Conservation (phyloP, 92 coral and sea anemone genomes). For the Palythoa caribaeorum region DNA sequence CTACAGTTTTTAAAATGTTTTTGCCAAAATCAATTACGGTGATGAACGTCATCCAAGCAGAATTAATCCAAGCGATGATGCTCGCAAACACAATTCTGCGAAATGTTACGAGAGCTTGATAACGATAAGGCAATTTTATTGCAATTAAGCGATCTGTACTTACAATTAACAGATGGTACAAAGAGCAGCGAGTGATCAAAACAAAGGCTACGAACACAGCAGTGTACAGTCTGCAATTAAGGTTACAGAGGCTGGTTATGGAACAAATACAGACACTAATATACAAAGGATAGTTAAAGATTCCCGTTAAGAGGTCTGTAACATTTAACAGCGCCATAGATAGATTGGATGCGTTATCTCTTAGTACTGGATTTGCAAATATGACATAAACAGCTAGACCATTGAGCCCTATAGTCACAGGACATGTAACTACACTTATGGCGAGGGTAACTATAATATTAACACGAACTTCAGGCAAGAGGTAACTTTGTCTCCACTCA, state of each 20-base stretch:
- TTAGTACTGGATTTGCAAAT: background rate
- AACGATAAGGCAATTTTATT: slow-evolving; percentile 2
- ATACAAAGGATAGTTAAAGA: background rate
- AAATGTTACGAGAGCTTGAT: background rate
- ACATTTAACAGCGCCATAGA: background rate
- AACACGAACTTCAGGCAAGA: background rate
- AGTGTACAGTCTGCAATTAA: background rate
- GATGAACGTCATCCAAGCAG: background rate
- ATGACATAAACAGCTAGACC: background rate
- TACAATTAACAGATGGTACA: background rate
- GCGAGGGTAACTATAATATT: background rate
- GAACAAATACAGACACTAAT: background rate
- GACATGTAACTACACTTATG: background rate
- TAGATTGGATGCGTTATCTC: background rate
- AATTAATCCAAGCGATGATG: background rate
- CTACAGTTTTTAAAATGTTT: background rate
- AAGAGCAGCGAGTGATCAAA: background rate
- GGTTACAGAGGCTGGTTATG: background rate
- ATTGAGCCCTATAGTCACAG: background rate
- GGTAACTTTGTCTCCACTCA: background rate
- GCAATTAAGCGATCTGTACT: slow-evolving; percentile 16
- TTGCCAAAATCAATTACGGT: background rate
- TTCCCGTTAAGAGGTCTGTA: background rate
- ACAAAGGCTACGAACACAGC: too few relatives aligned
- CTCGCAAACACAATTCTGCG: background rate